Conservation (phyloP, 2,797 vertebrate genomes). For the Selene dorsalis region DNA sequence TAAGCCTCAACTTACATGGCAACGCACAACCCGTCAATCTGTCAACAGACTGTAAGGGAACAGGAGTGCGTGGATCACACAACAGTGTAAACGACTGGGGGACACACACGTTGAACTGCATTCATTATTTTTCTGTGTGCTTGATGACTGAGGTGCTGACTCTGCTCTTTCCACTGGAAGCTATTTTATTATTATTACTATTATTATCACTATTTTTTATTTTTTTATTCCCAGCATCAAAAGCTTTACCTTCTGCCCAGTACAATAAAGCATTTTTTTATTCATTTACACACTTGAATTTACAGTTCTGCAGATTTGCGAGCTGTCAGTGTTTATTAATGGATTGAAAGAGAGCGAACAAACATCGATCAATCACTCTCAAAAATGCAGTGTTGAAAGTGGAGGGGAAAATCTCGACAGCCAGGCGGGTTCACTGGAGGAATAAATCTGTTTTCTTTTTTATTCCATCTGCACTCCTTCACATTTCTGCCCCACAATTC, state of each 20-base stretch:
- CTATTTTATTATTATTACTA: no score
- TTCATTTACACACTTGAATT: conserved; percentile 32
- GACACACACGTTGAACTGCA: neutral
- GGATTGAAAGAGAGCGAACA: conserved; percentile 45
- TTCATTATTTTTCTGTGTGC: neutral
- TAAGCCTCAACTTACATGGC: neutral
- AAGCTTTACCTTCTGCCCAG: conserved; percentile 9
- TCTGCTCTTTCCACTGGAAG: conserved; percentile 16
- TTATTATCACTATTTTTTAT: no score
- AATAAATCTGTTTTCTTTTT: neutral
- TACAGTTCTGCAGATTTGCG: conserved; percentile 36
- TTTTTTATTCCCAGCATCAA: conserved; percentile 12
- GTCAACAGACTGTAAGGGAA: neutral
- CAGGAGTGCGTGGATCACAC: neutral
- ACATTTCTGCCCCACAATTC: neutral
- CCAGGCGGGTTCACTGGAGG: neutral
- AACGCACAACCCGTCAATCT: neutral
- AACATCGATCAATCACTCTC: conserved; percentile 55
- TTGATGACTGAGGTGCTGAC: conserved; percentile 11
- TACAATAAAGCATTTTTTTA: conserved; percentile 35
- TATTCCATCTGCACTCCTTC: neutral
- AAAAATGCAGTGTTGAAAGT: conserved; percentile 18
- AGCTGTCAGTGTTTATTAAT: conserved; percentile 55
- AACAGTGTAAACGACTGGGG: neutral
- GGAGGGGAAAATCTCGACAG: neutral